Conservation (phyloP, 2,888 invertebrate genomes). For the Eledone cirrhosa region DNA sequence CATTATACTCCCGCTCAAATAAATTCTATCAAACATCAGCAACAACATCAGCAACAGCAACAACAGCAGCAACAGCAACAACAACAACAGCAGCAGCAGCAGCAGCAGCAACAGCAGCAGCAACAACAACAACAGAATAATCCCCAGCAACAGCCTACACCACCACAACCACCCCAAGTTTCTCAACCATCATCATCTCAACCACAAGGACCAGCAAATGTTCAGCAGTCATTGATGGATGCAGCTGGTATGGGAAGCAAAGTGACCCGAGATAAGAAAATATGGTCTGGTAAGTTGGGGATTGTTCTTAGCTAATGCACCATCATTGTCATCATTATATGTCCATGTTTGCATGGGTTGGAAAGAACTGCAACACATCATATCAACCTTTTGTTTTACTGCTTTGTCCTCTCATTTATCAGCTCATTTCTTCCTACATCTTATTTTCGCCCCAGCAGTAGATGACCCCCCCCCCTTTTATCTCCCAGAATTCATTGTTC, state of each 20-base stretch:
- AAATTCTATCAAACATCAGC: constrained; percentile 29
- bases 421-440: too few species aligned
- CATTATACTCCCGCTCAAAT: neutral
- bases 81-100: constrained; percentile 37
- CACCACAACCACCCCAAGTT: neutral
- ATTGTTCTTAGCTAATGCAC: neutral
- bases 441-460: too few species aligned
- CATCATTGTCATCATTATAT: neutral
- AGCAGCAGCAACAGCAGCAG: constrained; percentile 35
- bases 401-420: too few species aligned
- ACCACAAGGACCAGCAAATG: neutral
- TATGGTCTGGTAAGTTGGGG: neutral
- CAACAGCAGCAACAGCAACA: constrained; percentile 34
- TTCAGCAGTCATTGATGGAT: neutral
- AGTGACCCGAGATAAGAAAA: neutral
- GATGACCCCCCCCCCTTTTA: too few species aligned
- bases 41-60: constrained; percentile 26
- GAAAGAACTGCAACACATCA: too few species aligned
- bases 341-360: too few species aligned
- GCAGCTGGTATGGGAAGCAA: neutral
- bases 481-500: too few species aligned
- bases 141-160: constrained; percentile 30
- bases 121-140: constrained; percentile 27
- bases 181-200: neutral
- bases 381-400: too few species aligned